Percentiles rank a stretch among this genome's conserved stretches.
Conservation (phyloP, 2,113 vertebrate genomes). For the Meleagris gallopavo region DNA sequence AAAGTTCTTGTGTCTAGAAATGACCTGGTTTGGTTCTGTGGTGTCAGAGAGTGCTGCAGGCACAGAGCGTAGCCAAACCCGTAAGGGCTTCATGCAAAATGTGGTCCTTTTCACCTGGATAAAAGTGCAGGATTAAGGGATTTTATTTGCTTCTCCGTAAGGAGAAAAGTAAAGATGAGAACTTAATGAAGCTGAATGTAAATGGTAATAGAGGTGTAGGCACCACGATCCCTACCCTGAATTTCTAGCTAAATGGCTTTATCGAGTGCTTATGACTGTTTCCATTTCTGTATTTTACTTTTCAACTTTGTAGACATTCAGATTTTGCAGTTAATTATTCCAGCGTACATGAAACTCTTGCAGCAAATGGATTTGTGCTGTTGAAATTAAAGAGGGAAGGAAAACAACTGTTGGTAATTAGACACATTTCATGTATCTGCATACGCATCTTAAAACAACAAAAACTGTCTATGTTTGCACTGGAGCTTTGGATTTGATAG, state of each 20-base stretch:
- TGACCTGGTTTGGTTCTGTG: neutral
- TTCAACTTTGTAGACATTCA: neutral
- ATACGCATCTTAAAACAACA: slow-evolving; percentile 36
- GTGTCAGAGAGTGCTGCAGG: neutral
- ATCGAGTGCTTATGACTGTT: neutral
- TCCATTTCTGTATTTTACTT: neutral
- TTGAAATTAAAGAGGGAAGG: slow-evolving; percentile 44
- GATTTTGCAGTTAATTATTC: slow-evolving; percentile 49
- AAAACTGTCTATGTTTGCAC: slow-evolving; percentile 6
- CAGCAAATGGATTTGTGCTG: slow-evolving; percentile 35
- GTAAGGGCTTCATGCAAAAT: neutral
- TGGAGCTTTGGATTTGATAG: neutral
- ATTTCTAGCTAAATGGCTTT: neutral
- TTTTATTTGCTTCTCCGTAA: neutral
- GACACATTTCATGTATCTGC: slow-evolving; percentile 48
- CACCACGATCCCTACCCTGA: neutral
- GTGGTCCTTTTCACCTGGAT: neutral
- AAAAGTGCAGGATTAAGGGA: neutral
- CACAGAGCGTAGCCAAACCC: neutral
- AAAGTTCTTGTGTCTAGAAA: neutral
- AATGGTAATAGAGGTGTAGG: neutral
- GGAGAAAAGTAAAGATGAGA: neutral
- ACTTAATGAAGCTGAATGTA: neutral
- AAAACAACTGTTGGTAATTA: slow-evolving; percentile 58
- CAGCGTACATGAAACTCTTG: neutral